Percentiles rank a stretch among this genome's conserved stretches.
Conservation (phyloP, 2,113 vertebrate species). For the Laticauda colubrina region DNA sequence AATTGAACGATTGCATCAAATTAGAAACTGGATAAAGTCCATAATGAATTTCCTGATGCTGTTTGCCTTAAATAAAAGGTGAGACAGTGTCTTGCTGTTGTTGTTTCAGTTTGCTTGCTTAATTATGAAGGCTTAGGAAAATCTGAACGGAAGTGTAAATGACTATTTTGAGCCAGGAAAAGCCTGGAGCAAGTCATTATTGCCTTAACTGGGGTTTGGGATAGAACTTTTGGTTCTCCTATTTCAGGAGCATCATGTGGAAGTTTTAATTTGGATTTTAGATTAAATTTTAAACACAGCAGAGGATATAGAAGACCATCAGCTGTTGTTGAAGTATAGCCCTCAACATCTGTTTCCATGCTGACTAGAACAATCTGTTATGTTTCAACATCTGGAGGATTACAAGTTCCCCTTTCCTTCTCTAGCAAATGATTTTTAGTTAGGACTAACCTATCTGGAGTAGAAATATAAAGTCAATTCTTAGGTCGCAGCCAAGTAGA, state of each 20-base stretch:
- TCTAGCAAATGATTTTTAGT: not conserved
- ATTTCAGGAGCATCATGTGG: not conserved
- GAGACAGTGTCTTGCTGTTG: not conserved
- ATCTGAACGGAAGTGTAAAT: not conserved
- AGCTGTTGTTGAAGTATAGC: not conserved
- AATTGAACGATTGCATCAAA: not conserved
- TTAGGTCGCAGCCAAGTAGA: not conserved
- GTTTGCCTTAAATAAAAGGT: not conserved
- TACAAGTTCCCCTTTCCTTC: not conserved
- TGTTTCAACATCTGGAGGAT: not conserved
- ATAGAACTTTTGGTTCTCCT: not conserved
- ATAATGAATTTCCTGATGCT: not conserved
- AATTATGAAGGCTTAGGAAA: not conserved
- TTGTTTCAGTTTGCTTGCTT: not conserved
- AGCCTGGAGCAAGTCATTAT: not conserved
- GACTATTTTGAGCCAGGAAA: not conserved
- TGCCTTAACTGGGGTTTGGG: not conserved
- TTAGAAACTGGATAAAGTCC: not conserved
- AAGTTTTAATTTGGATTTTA: not conserved
- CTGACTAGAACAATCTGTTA: no score
- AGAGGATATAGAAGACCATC: no score
- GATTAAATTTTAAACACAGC: not conserved
- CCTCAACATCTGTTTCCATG: not conserved
- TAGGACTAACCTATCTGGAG: not conserved
- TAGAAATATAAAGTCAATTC: not conserved